A percentile compares a stretch with the other conserved stretches of the same genome.
Conservation (phyloP, 2,113 vertebrate genomes). For the Chloebia gouldiae region DNA sequence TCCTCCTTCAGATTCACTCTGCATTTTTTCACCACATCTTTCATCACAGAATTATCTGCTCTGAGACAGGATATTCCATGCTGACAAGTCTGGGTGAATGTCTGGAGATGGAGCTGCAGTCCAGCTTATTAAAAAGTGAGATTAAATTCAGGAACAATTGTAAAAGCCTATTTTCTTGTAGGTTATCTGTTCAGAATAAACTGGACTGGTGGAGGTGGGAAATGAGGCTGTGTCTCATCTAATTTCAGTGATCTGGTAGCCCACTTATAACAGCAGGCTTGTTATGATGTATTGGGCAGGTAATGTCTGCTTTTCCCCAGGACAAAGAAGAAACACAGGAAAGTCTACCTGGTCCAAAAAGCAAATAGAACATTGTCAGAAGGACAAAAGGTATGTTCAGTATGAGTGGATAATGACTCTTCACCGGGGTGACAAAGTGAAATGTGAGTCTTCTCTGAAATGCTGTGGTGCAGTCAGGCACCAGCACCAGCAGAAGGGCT, state of each 20-base stretch:
- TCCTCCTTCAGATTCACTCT: background rate
- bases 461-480: background rate
- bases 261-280: background rate
- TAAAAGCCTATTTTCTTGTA: background rate
- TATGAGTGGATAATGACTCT: rapidly evolving
- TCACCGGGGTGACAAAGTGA: background rate
- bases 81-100: background rate
- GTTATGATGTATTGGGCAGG: background rate
- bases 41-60: background rate
- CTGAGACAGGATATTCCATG: background rate
- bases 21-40: background rate
- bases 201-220: background rate
- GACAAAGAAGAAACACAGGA: background rate
- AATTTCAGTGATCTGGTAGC: background rate
- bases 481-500: background rate
- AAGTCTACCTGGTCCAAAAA: background rate
- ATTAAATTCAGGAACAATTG: background rate
- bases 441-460: background rate
- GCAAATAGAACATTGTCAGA: background rate
- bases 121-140: background rate
- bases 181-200: background rate
- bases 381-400: background rate
- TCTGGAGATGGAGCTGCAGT: background rate
- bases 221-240: background rate
- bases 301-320: background rate